Percentiles rank a stretch among this genome's conserved stretches.
Evolutionary conservation across 2,113 vertebrate genomes (phyloP).

Genomic region (Clarias batrachus): DNA sequence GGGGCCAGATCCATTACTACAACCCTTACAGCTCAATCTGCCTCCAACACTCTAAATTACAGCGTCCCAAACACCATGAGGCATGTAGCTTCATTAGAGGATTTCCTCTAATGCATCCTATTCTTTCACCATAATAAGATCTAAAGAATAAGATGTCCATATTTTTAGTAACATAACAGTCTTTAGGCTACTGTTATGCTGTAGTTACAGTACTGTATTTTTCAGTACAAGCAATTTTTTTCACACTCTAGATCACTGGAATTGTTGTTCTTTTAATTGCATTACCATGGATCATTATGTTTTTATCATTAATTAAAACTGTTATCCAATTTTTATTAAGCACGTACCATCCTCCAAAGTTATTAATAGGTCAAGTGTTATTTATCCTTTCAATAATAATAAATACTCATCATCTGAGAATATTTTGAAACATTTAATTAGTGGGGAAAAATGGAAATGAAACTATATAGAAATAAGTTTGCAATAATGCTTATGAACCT

Average conservation of each 20-base stretch:
- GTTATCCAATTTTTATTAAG: background rate
- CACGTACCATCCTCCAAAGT: background rate
- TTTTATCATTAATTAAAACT: background rate
- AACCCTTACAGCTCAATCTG: constrained; percentile 44
- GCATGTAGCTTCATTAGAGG: background rate
- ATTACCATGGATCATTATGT: background rate
- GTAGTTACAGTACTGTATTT: background rate
- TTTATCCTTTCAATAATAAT: background rate
- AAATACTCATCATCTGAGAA: background rate
- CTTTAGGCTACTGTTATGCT: background rate
- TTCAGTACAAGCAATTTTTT: background rate
- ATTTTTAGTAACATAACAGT: background rate
- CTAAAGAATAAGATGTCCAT: background rate
- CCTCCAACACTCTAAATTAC: constrained; percentile 34
- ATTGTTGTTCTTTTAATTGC: background rate
- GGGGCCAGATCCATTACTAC: constrained; percentile 40
- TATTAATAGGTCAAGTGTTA: background rate
- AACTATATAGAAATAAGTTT: no score
- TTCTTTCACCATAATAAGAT: background rate
- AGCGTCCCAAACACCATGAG: constrained; percentile 12
- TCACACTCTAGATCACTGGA: background rate
- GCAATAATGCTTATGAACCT: no score
- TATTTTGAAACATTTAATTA: background rate
- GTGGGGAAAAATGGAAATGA: background rate
- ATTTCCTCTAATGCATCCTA: background rate